Evolutionary conservation across 2,113 vertebrate species (phyloP).

Genomic region (Lontra canadensis): DNA sequence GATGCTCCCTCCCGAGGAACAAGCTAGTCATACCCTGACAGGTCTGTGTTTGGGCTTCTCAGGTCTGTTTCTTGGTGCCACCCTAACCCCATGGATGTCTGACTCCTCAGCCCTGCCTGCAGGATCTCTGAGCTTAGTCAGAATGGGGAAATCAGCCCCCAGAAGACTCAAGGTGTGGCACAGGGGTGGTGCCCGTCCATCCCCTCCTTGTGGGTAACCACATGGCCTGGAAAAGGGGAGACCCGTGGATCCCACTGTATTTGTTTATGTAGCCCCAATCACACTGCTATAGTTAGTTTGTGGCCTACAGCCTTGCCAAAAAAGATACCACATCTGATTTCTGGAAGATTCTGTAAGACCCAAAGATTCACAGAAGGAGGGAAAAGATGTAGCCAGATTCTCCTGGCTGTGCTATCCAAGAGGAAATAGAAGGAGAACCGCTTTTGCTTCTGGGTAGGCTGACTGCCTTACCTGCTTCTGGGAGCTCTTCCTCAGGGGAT

Average conservation of each 20-base stretch:
- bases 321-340: slow-evolving; percentile 10
- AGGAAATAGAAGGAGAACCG: not conserved
- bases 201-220: not conserved
- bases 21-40: not conserved
- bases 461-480: slow-evolving; percentile 60
- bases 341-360: not conserved
- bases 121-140: not conserved
- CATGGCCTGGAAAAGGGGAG: not conserved
- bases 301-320: not conserved
- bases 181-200: not conserved
- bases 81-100: not conserved
- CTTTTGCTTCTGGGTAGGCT: not conserved
- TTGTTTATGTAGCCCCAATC: not conserved
- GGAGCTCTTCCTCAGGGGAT: not conserved
- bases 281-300: not conserved
- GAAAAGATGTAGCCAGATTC: not conserved
- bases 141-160: not conserved
- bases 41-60: not conserved
- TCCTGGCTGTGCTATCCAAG: not conserved
- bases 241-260: not conserved
- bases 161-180: not conserved
- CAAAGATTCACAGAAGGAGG: not conserved
- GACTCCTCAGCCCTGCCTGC: not conserved
- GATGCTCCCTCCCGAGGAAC: not conserved
- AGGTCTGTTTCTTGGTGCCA: not conserved